phyloP scores from a whole-genome alignment of 2,797 vertebrate genomes.

The Arrhamphus sclerolepis region DNA sequence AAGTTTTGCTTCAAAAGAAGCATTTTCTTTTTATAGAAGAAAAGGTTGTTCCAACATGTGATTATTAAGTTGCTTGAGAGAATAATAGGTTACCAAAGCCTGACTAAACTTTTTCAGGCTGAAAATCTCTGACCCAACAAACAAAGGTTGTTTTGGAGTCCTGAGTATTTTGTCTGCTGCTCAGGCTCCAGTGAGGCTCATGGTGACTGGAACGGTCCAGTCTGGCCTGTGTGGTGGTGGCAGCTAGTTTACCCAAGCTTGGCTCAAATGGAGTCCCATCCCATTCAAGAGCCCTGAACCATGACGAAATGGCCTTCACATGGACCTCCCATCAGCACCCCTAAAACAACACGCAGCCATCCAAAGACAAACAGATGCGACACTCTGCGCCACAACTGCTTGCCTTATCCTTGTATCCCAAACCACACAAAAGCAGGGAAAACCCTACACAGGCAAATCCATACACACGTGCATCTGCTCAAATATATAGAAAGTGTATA shows the following conservation, averaged over 20 bases:
- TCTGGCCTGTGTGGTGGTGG: slow-evolving; percentile 57
- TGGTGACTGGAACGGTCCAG: slow-evolving; percentile 47
- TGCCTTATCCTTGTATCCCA: slow-evolving; percentile 29
- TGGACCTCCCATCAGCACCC: slow-evolving; percentile 72
- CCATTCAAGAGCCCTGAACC: slow-evolving; percentile 75
- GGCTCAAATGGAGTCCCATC: slow-evolving; percentile 48
- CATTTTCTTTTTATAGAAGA: slow-evolving; percentile 10
- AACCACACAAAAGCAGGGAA: slow-evolving; percentile 3
- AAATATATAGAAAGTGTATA: slow-evolving; percentile 16
- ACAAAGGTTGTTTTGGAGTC: slow-evolving; percentile 28
- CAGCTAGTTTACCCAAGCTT: slow-evolving; percentile 71
- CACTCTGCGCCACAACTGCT: slow-evolving; percentile 48
- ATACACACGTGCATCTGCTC: slow-evolving; percentile 12
- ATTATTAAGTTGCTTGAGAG: slow-evolving; percentile 3
- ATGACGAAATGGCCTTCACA: slow-evolving; percentile 72
- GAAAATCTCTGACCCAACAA: slow-evolving; percentile 37
- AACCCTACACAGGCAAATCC: slow-evolving; percentile 7
- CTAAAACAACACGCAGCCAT: slow-evolving; percentile 77
- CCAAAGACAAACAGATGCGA: slow-evolving; percentile 75
- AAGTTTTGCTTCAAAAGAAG: no score
- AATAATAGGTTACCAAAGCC: not conserved
- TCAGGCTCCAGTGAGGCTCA: slow-evolving; percentile 42
- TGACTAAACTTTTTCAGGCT: slow-evolving; percentile 11
- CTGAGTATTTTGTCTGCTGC: slow-evolving; percentile 23
- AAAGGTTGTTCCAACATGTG: no score